Evolutionary conservation across 2,888 invertebrate genomes (phyloP).

Genomic region (Fabriciana adippe): DNA sequence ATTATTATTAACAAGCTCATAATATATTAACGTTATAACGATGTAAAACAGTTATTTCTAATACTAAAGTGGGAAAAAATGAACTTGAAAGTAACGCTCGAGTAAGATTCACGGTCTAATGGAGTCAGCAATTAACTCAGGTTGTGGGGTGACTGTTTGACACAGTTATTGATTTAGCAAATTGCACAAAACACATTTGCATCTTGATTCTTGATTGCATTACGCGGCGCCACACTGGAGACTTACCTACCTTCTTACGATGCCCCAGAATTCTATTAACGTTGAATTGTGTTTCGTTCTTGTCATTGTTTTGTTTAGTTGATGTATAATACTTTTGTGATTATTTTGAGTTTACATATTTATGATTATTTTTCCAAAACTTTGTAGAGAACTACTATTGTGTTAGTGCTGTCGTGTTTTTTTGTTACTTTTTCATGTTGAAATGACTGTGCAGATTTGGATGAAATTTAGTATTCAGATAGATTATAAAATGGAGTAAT

Average conservation of each 20-base stretch:
- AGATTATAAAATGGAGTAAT: no score
- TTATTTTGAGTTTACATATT: neutral
- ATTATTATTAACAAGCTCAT: no score
- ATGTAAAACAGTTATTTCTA: constrained; percentile 1
- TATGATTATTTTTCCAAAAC: no score
- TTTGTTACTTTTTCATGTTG: no score
- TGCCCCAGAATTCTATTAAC: neutral
- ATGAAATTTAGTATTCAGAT: no score
- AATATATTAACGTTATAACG: no score
- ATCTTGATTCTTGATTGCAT: constrained; percentile 42
- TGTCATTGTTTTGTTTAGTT: neutral
- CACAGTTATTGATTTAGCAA: constrained; percentile 41
- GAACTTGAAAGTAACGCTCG: constrained; percentile 27
- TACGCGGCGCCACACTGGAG: constrained; percentile 28
- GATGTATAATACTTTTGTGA: neutral
- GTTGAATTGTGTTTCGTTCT: neutral
- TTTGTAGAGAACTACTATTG: no score
- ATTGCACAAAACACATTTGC: constrained; percentile 41
- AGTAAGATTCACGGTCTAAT: constrained; percentile 26
- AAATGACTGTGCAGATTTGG: no score
- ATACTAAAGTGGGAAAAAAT: constrained; percentile 23
- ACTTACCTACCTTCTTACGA: constrained; percentile 1
- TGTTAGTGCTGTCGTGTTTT: no score
- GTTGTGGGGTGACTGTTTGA: constrained; percentile 27
- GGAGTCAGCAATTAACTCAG: constrained; percentile 26